Evolutionary conservation across 2,888 invertebrate genomes (phyloP), one percentile per base, ranked within the genome.

Genomic region (Tachina fera): DNA sequence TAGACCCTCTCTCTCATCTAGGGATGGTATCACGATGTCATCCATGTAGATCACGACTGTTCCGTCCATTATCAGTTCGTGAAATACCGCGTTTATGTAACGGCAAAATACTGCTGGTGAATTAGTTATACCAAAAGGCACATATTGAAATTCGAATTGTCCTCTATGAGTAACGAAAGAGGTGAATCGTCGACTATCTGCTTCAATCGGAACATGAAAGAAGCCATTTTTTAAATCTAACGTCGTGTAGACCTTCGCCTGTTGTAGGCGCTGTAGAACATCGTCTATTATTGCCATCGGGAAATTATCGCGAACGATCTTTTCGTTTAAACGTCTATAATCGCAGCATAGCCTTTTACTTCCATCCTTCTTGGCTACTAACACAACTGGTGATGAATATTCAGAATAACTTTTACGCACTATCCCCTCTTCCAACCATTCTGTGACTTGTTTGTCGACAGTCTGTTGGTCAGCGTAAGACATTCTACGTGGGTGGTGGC

Each of bases 71-170:
- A 51, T 51, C n/a, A 14, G n/a, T 51, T 51, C 14, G n/a, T 51
- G 51, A 6, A 51, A 51, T 51, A 51, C 16, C 14, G 9, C 51
- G n/a, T 6, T 51, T 51, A 51, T 11, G 9, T 51, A 51, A 4
- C 51, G 14, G 16, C 51, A 51, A 51, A 51, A 51, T 51, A 51
- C 51, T 51, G 51, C 51, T 14, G 51, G 51, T 51, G 51, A 51
- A 51, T n/a, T 22, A 51, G 51, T n/a, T 51, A 58, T 10, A 11
- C 58, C 58, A 58, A 58, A 58, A 6, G 58, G 31, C 14, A 58
- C 31, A 14, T 58, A 58, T 13, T 11, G 19, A 31, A 31, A 58
- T 9, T 58, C 58, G 22, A 22, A 3, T 22, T 22, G 22, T 22
- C 22, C 22, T 22, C 22, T 22, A 22, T 22, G 22, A 22, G 22